Conservation (phyloP, 2,113 vertebrate species). For the Platichthys flesus region DNA sequence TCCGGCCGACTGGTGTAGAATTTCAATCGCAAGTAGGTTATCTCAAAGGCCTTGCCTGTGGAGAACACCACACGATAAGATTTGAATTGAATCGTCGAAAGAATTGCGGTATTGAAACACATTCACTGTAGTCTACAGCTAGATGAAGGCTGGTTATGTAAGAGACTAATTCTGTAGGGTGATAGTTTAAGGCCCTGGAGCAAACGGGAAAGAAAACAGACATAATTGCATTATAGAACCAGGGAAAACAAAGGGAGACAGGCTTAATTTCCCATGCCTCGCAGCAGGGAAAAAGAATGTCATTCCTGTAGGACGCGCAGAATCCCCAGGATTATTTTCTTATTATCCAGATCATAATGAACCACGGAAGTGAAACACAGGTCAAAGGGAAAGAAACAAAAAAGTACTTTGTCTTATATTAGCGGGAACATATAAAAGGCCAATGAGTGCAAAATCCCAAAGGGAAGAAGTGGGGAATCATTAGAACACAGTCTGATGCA, state of each 20-base stretch:
- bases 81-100: slow-evolving; percentile 20
- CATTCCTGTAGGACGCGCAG: slow-evolving; percentile 53
- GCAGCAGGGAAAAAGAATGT: slow-evolving; percentile 59
- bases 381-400: slow-evolving; percentile 40
- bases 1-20: slow-evolving; percentile 96
- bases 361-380: slow-evolving; percentile 46
- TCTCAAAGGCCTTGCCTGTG: slow-evolving; percentile 95
- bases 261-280: slow-evolving; percentile 59
- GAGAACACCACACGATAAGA: slow-evolving; percentile 42
- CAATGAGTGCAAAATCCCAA: slow-evolving; percentile 8
- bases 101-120: slow-evolving; percentile 11
- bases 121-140: slow-evolving; percentile 25
- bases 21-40: slow-evolving; percentile 92
- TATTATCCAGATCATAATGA: slow-evolving; percentile 56
- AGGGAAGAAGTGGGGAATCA: neutral
- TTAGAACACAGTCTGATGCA: neutral
- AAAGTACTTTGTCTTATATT: neutral
- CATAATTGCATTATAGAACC: slow-evolving; percentile 60
- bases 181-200: slow-evolving; percentile 44
- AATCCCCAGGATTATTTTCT: slow-evolving; percentile 60
- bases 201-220: slow-evolving; percentile 5
- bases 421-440: slow-evolving; percentile 1
- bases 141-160: slow-evolving; percentile 31
- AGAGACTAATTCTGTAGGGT: slow-evolving; percentile 43
- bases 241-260: slow-evolving; percentile 50